A percentile compares a stretch with the other conserved stretches of the same genome.
Conservation (phyloP, 1,140 invertebrate species). For the Trichogramma pretiosum region DNA sequence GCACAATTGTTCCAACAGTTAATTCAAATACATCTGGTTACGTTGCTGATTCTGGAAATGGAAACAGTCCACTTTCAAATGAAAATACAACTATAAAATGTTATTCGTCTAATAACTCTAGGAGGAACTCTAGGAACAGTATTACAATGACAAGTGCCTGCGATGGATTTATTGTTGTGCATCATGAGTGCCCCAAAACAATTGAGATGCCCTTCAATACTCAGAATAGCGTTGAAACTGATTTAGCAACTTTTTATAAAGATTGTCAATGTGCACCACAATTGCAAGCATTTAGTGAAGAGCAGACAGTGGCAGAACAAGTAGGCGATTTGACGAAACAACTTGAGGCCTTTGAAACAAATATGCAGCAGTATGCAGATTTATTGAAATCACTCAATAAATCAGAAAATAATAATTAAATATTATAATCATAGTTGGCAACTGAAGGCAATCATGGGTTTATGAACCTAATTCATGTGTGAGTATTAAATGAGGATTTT, state of each 20-base stretch:
- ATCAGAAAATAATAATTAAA: conserved; percentile 48
- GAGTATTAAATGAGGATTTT: too few species aligned
- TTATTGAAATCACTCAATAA: conserved; percentile 57
- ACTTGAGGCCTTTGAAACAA: conserved; percentile 64
- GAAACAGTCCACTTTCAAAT: conserved; percentile 37
- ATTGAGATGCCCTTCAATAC: too few species aligned
- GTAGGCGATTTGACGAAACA: conserved; percentile 62
- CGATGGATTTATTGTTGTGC: conserved; percentile 70
- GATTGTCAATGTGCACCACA: conserved; percentile 71
- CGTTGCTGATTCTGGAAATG: conserved; percentile 40
- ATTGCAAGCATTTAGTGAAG: conserved; percentile 54
- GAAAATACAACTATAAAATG: conserved; percentile 37
- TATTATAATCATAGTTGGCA: too few species aligned
- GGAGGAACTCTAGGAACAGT: conserved; percentile 45
- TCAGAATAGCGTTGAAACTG: conserved; percentile 52
- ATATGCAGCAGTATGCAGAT: conserved; percentile 64
- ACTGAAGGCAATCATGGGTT: too few species aligned
- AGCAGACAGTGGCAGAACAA: conserved; percentile 53
- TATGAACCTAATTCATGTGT: too few species aligned
- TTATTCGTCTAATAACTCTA: conserved; percentile 39
- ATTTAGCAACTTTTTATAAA: conserved; percentile 67
- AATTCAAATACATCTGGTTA: conserved; percentile 22
- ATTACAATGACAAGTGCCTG: conserved; percentile 50
- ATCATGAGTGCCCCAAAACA: too few species aligned
- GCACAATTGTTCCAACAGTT: conserved; percentile 21